Percentiles rank a stretch among this genome's conserved stretches.
Evolutionary conservation across 2,888 invertebrate genomes (phyloP).

Genomic region (Dasypogon diadema): DNA sequence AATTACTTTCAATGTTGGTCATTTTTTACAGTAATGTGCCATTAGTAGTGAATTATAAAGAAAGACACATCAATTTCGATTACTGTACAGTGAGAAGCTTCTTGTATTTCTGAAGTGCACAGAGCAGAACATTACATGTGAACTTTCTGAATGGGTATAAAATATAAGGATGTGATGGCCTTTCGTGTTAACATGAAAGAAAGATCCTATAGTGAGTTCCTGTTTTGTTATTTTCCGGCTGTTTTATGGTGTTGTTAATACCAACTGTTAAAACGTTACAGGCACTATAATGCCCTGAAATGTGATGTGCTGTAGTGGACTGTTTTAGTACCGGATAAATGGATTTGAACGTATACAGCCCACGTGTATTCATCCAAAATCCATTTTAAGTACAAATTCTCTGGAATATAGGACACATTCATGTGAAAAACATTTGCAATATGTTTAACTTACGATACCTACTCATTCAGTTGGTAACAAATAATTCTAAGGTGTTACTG

Average conservation of each 20-base stretch:
- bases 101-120: neutral
- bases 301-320: neutral
- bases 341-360: neutral
- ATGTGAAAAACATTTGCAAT: too few relatives aligned
- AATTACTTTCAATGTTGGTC: constrained; percentile 34
- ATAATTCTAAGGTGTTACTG: too few relatives aligned
- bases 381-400: too few relatives aligned
- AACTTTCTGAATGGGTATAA: constrained; percentile 6
- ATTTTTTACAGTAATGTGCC: constrained; percentile 9
- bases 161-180: constrained; percentile 36
- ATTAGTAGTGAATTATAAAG: constrained; percentile 36
- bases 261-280: constrained; percentile 21
- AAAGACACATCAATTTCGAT: constrained; percentile 13
- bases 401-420: too few relatives aligned
- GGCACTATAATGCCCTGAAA: constrained; percentile 8
- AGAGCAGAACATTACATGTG: neutral
- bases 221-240: neutral
- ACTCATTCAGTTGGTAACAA: too few relatives aligned
- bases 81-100: neutral
- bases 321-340: neutral
- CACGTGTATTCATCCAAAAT: too few relatives aligned
- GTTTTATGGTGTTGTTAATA: constrained; percentile 37
- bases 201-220: constrained; percentile 1
- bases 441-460: too few relatives aligned
- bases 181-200: neutral